Percentiles rank a stretch among this genome's conserved stretches.
These are phyloP conservation scores for Solenopsis invicta DNA, from an alignment of 1,140 invertebrate species.

Conservation along the genomic window DNA sequence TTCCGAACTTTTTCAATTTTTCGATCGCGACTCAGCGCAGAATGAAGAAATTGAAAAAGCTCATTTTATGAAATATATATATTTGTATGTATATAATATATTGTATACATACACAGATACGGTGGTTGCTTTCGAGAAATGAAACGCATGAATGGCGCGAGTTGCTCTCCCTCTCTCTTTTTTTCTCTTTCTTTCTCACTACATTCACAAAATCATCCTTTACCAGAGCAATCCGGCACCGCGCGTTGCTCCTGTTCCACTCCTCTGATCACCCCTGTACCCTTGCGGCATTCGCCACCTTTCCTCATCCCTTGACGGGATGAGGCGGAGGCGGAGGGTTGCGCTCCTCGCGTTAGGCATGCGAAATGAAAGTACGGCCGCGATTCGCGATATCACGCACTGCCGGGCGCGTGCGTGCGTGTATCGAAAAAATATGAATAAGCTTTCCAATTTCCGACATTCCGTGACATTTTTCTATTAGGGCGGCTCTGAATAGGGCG, in stretches of 20 bases:
- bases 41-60: constrained; percentile 48
- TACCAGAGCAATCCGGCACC: constrained; percentile 45
- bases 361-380: constrained; percentile 82
- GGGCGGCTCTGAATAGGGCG: constrained; percentile 85
- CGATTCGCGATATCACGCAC: constrained; percentile 62
- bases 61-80: constrained; percentile 31
- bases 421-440: constrained; percentile 86
- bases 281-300: constrained; percentile 55
- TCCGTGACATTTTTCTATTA: constrained; percentile 86
- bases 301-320: constrained; percentile 45
- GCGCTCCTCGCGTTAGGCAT: constrained; percentile 79
- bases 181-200: not conserved
- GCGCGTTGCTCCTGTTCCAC: constrained; percentile 63
- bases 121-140: constrained; percentile 57
- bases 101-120: not conserved
- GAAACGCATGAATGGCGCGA: constrained; percentile 63
- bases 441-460: constrained; percentile 87
- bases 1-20: not conserved
- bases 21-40: constrained; percentile 26
- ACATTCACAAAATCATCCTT: constrained; percentile 18
- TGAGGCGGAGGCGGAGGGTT: constrained; percentile 26
- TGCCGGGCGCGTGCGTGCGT: constrained; percentile 65
- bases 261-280: constrained; percentile 35
- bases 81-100: constrained; percentile 13
- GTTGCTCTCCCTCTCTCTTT: constrained; percentile 11